Evolutionary conservation across 2,797 vertebrate species (phyloP).

Genomic region (Sebastiscus tertius): DNA sequence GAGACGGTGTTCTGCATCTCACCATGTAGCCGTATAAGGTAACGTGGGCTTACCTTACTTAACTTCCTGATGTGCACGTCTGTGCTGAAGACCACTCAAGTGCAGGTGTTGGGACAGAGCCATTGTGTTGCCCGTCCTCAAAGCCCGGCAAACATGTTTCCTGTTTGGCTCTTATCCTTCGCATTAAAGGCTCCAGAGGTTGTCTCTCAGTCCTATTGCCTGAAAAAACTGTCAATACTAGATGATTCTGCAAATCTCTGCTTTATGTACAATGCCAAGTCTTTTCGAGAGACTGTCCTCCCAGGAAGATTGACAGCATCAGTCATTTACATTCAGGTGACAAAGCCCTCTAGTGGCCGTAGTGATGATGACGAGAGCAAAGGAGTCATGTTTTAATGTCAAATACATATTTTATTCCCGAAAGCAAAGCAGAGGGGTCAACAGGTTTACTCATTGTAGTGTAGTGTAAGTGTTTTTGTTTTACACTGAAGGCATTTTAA

Average conservation of each 20-base stretch:
- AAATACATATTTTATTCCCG: too few relatives aligned
- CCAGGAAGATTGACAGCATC: too few relatives aligned
- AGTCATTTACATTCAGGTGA: too few relatives aligned
- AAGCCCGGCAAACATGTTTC: not conserved
- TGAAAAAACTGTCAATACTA: not conserved
- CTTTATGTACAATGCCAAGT: not conserved
- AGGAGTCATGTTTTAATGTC: not conserved
- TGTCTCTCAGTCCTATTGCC: not conserved
- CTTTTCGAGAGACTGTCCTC: not conserved
- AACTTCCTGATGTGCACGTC: too few relatives aligned
- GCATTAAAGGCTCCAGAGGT: not conserved
- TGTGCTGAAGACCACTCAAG: not conserved
- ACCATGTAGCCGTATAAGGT: too few relatives aligned
- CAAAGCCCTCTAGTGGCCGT: not conserved
- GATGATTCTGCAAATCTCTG: not conserved
- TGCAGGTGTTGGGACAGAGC: not conserved
- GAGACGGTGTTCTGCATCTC: not conserved
- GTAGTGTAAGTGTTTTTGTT: too few relatives aligned
- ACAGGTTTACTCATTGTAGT: too few relatives aligned
- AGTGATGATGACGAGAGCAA: not conserved
- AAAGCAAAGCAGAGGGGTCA: too few relatives aligned
- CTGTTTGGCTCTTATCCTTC: not conserved
- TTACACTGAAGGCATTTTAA: too few relatives aligned
- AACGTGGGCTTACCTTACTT: too few relatives aligned
- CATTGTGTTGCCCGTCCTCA: not conserved